A percentile compares a stretch with the other conserved stretches of the same genome.
phyloP scores from a whole-genome alignment of 1,140 invertebrate species.

The Amyelois transitella region DNA sequence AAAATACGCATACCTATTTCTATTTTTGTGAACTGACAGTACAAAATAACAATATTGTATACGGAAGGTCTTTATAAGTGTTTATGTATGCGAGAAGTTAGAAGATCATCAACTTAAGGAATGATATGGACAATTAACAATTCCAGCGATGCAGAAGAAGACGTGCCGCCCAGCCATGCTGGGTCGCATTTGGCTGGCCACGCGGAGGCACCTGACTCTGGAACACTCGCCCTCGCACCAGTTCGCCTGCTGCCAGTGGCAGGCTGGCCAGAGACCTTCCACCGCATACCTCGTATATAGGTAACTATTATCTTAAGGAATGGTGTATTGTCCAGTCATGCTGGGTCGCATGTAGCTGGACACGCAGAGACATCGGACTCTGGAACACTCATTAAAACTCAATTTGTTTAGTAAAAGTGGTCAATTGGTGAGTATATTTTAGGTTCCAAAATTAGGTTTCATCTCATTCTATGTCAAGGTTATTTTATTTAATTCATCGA shows the following conservation, averaged over 20 bases:
- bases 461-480: not conserved
- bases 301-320: constrained; percentile 18
- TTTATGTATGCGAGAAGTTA: too few relatives aligned
- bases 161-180: constrained; percentile 54
- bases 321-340: too few relatives aligned
- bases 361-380: too few relatives aligned
- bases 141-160: constrained; percentile 54
- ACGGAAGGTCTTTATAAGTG: too few relatives aligned
- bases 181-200: constrained; percentile 50
- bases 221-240: constrained; percentile 52
- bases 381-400: too few relatives aligned
- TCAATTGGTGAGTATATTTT: not conserved
- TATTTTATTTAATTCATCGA: not conserved
- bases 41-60: too few relatives aligned
- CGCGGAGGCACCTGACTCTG: constrained; percentile 49
- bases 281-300: constrained; percentile 49
- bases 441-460: not conserved
- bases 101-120: not conserved
- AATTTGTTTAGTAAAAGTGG: not conserved
- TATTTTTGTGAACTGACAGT: too few relatives aligned
- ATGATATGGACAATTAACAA: not conserved
- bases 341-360: too few relatives aligned
- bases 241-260: constrained; percentile 61
- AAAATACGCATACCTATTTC: too few relatives aligned
- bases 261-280: constrained; percentile 35